Base-by-base conservation (phyloP, 2,113 vertebrate genomes). In the mouse (Mus musculus) region DNA sequence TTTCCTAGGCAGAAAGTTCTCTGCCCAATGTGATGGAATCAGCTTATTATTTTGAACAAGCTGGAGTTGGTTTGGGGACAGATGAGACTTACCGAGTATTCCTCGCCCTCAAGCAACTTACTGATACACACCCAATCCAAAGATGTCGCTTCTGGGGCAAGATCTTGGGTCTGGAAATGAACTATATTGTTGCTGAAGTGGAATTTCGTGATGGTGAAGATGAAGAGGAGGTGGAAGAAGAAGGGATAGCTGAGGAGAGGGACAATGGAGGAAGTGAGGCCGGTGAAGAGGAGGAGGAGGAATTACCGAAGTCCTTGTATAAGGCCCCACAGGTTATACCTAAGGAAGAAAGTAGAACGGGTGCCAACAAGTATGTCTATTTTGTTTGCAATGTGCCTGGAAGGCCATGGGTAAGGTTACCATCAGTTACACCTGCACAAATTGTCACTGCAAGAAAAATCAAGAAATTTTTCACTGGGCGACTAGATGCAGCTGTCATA, bases 91-190 rank as follows among this genome's bases (percentile, higher is more conserved):
- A 99, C n/a, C 99, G 98, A 73, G 96, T 99, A 97, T 98, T 99
- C 90, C 99, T 99, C 72, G 99, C 99, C 8, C 98, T 99, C 89
- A 99, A 99, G 93, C 99, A 99, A 36, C 98, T 99, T 17, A 97
- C 99, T 36, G 98, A 98, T 71, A 98, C 95, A 0, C 99, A 99
- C 56, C 98, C 98, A 30, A 97, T 99, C 88, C 98, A 98, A 84
- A 98, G 72, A 61, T 99, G 99, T 94, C 98, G 99, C 69, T 99
- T 99, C 96, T 99, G 99, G 99, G 99, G 99, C 11, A 99, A 99
- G 97, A 99, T 99, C 93, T 95, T 99, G 91, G 99, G 99, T 24
- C 97, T 97, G 42, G 98, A 99, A 90, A 98, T 97, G 96, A 99
- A 98, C 98, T 99, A 99, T 46, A 98, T 99, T 87, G 94, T 99